phyloP scores from a whole-genome alignment of 2,888 invertebrate species.

The Balanococcus diminutus region DNA sequence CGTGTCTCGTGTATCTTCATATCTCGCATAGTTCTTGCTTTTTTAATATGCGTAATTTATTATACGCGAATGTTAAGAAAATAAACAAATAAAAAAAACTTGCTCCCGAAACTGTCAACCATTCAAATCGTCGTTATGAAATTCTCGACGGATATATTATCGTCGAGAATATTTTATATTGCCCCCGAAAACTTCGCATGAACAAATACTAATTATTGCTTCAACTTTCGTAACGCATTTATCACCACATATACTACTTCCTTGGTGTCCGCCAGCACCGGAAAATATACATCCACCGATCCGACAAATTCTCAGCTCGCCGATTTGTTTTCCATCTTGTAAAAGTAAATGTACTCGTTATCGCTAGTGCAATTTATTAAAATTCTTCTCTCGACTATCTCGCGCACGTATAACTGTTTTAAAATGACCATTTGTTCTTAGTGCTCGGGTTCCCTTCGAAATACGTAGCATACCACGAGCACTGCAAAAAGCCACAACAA shows the following conservation, averaged over 20 bases:
- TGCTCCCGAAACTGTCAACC: neutral
- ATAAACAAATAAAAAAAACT: slow-evolving; percentile 17
- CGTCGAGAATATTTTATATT: neutral
- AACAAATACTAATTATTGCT: slow-evolving; percentile 18
- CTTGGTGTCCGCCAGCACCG: no score
- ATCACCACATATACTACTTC: neutral
- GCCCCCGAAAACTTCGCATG: neutral
- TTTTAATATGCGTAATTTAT: slow-evolving; percentile 35
- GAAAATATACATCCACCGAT: no score
- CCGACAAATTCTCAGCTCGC: neutral
- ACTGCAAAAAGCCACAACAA: neutral
- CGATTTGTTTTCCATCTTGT: slow-evolving; percentile 8
- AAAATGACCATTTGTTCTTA: slow-evolving; percentile 15
- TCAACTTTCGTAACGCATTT: neutral
- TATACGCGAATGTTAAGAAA: slow-evolving; percentile 31
- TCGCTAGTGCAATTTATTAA: neutral
- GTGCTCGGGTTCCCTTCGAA: neutral
- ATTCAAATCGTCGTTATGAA: slow-evolving; percentile 21
- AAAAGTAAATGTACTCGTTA: neutral
- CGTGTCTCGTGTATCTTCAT: neutral
- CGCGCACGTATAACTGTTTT: neutral
- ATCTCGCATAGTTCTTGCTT: slow-evolving; percentile 18
- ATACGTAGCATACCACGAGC: no score
- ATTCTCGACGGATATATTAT: slow-evolving; percentile 21
- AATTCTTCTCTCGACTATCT: neutral